These are phyloP conservation scores for Decapterus maruadsi DNA, from an alignment of 2,797 vertebrate species.

Conservation along the genomic window DNA sequence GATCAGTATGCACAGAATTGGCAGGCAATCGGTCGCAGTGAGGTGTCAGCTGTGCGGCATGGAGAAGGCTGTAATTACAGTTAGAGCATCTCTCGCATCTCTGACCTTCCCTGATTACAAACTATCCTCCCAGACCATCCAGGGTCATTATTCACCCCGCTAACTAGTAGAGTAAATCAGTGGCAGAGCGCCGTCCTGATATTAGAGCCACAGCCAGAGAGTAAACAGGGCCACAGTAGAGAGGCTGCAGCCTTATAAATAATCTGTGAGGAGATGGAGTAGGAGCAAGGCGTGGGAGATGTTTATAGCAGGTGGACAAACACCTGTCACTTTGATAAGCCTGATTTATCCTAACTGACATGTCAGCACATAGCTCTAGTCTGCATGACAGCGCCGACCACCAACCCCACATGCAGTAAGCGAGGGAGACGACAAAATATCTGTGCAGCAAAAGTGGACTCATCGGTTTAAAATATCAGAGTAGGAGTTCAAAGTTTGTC, in stretches of 20 bases:
- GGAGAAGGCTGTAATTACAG: constrained; percentile 68
- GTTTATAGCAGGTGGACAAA: constrained; percentile 93
- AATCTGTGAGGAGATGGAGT: constrained; percentile 73
- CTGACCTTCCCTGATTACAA: constrained; percentile 67
- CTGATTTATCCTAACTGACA: constrained; percentile 91
- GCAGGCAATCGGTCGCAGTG: constrained; percentile 43
- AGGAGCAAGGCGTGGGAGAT: constrained; percentile 84
- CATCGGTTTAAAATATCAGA: constrained; percentile 39
- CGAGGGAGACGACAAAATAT: constrained; percentile 43
- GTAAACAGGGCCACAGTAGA: constrained; percentile 72
- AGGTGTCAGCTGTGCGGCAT: constrained; percentile 34
- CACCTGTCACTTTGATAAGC: constrained; percentile 91
- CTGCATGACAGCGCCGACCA: constrained; percentile 66
- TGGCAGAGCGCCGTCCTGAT: constrained; percentile 67
- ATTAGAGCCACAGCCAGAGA: constrained; percentile 74
- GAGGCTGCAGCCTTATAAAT: constrained; percentile 84
- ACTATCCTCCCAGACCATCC: constrained; percentile 67
- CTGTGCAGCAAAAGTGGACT: constrained; percentile 36
- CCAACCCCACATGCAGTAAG: constrained; percentile 28
- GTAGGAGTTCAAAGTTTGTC: background rate
- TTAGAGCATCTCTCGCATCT: constrained; percentile 63
- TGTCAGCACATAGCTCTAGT: constrained; percentile 87
- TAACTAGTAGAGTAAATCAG: constrained; percentile 80
- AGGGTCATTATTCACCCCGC: constrained; percentile 77
- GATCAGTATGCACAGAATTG: constrained; percentile 43